Base-by-base conservation (phyloP, 2,797 vertebrate species). In the Etheostoma nigrum region DNA sequence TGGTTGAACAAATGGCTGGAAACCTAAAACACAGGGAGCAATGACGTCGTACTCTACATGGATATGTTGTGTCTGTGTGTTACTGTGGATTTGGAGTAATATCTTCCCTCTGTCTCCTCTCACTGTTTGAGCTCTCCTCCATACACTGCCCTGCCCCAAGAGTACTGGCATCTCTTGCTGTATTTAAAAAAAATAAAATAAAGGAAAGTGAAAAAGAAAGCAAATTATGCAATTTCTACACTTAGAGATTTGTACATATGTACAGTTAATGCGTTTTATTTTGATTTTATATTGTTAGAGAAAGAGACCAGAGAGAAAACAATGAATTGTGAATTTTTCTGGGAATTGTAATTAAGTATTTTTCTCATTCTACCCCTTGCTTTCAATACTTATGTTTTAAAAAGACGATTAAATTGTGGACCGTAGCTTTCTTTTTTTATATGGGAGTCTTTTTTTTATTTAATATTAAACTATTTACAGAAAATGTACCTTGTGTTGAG, bases 181-280 rank as follows among this genome's bases (percentile, higher is more conserved):
- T 96, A 94, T 95, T 96, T 94, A 93, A 93, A 89, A 82, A 33
- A 11, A 90, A 79, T 78, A 78, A 92, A 86, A 79, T 79, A 78
- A 92, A 86, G 57, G 81, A 93, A 93, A 91, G 91, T 91, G 85
- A 93, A 94, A 94, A 95, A 94, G 88, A 93, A 94, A 95, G 94
- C 94, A 94, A 91, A 96, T 94, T 96, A 96, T 96, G 95, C 95
- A 96, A 96, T 96, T 96, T 96, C 93, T 95, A 95, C 93, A 95
- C 93, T 95, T 93, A 91, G 94, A 94, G 63, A 94, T 94, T 89
- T 96, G 95, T 96, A 96, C 86, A 96, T 96, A 95, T 96, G 95
- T 96, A 96, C 93, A 96, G 95, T 94, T 95, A 95, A 95, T 95
- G 95, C 95, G 94, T 96, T 95, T 95, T 95, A 95, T 95, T 95